Evolutionary conservation across 2,888 invertebrate species (phyloP), one percentile per base, ranked within the genome.

Genomic region (Stenichneumon culpator): DNA sequence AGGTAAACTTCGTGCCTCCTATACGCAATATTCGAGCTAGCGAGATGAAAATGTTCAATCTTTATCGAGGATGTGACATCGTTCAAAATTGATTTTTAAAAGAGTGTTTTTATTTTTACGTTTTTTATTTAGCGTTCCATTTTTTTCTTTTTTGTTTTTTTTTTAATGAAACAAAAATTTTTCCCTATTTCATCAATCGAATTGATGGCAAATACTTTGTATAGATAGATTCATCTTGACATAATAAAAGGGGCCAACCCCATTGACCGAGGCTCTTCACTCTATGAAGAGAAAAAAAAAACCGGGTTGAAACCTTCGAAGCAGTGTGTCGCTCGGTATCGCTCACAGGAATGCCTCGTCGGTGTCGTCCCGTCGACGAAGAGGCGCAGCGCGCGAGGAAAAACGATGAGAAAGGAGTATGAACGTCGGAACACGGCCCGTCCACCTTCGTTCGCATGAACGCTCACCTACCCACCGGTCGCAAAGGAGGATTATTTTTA

Each of bases 401-500:
- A 44, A 47, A 67, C 75, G 72, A 57, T 28, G 79, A 72, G 78
- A 54, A 72, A 78, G 54, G 82, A 82, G 60, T 16, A 44, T 39
- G 47, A 67, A 39, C 81, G 81, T 81, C 78, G 81, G 69, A 74
- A 50, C 36, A 52, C 28, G 14, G 50, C 75, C 52, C 67, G 81
- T 79, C 81, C 86, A 87, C 88, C 83, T 86, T 89, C 87, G 85
- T 87, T 90, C 89, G 90, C 92, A 90, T 92, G 92, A 91, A 90
- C 90, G 90, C 89, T 88, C 89, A 87, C 88, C 88, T 89, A 89
- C 39, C 89, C 89, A 89, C 79, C 88, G 86, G 65, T 73, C 84
- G 92, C 91, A 92, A 93, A 93, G 92, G 82, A 44, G 79, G 91
- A 92, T 92, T 92, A 92, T 93, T 93, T 93, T 93, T 93, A 93